phyloP scores from a whole-genome alignment of 2,797 vertebrate species.

The Onychomys arenicola region DNA sequence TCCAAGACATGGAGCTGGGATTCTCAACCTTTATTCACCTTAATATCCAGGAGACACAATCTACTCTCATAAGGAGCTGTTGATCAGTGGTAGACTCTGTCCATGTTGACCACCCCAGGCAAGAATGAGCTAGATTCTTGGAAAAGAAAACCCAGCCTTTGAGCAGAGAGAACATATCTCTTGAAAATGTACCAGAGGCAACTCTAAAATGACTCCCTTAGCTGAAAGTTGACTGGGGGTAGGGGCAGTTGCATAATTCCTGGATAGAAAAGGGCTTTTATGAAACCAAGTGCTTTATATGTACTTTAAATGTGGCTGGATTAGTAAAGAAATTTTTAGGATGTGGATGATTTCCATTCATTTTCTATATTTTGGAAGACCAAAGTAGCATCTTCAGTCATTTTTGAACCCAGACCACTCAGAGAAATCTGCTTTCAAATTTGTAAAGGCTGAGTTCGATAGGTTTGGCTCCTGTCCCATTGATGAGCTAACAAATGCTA shows the following conservation, averaged over 20 bases:
- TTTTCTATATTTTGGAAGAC: slow-evolving; percentile 36
- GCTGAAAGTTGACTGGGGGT: background rate
- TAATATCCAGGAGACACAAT: background rate
- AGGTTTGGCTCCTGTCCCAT: background rate
- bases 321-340: background rate
- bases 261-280: slow-evolving; percentile 16
- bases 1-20: background rate
- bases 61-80: background rate
- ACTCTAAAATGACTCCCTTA: background rate
- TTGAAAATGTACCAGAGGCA: background rate
- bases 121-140: background rate
- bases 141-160: background rate
- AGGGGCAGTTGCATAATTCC: background rate
- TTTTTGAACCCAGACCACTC: background rate
- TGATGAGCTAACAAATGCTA: background rate
- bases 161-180: background rate
- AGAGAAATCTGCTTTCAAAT: background rate
- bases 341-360: background rate
- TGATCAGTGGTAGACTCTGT: background rate
- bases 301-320: background rate
- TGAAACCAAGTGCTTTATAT: slow-evolving; percentile 24
- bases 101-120: background rate
- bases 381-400: background rate
- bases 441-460: background rate
- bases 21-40: background rate